These are phyloP conservation scores for Drosophila anomalata DNA, from an alignment of 2,888 invertebrate genomes.

Conservation along the genomic window DNA sequence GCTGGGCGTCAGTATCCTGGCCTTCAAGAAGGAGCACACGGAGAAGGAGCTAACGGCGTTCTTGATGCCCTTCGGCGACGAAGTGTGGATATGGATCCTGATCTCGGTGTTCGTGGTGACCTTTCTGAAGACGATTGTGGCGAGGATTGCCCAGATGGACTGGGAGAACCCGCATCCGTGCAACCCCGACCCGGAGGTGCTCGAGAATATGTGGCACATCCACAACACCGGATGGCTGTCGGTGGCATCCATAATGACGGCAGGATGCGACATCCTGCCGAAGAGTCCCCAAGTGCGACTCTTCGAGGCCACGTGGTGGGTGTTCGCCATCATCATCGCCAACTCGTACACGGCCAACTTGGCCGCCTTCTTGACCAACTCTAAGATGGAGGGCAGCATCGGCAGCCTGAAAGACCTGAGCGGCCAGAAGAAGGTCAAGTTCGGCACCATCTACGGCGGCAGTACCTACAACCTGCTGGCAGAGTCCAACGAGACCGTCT, in stretches of 20 bases:
- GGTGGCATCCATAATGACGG: slow-evolving; percentile 96
- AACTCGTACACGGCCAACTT: slow-evolving; percentile 97
- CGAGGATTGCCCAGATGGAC: slow-evolving; percentile 93
- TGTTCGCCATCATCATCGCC: slow-evolving; percentile 92
- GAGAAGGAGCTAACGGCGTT: slow-evolving; percentile 94
- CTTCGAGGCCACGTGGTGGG: slow-evolving; percentile 92
- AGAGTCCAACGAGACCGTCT: slow-evolving; percentile 92
- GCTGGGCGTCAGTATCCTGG: slow-evolving; percentile 95
- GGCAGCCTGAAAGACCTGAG: slow-evolving; percentile 95
- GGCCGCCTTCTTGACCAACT: slow-evolving; percentile 95
- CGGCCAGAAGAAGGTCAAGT: slow-evolving; percentile 95
- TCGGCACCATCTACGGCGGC: slow-evolving; percentile 93
- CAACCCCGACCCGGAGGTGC: slow-evolving; percentile 91
- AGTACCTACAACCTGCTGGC: slow-evolving; percentile 96
- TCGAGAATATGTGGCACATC: slow-evolving; percentile 95
- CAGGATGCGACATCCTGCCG: slow-evolving; percentile 96
- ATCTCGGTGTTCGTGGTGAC: slow-evolving; percentile 93
- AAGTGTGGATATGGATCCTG: slow-evolving; percentile 96
- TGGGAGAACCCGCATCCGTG: slow-evolving; percentile 98
- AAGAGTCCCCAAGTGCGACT: slow-evolving; percentile 92
- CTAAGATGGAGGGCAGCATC: slow-evolving; percentile 94
- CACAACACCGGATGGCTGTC: slow-evolving; percentile 97
- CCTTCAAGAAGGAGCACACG: slow-evolving; percentile 89
- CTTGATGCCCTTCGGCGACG: slow-evolving; percentile 92
- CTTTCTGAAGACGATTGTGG: slow-evolving; percentile 91